Percentiles rank a stretch among this genome's conserved stretches.
phyloP scores from a whole-genome alignment of 2,113 vertebrate species.

The Silurus asotus region DNA sequence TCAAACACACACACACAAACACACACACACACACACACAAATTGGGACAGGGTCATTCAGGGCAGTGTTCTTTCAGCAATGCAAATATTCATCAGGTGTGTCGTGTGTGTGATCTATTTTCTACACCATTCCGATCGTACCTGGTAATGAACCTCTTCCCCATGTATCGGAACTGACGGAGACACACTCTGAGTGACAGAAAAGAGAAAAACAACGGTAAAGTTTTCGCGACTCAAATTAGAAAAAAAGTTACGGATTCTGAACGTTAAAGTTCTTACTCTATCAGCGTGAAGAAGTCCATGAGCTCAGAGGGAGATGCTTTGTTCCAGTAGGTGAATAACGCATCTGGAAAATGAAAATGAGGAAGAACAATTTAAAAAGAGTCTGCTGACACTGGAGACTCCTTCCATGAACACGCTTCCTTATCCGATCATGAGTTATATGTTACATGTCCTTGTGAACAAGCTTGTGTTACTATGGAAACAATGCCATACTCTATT shows the following conservation, averaged over 20 bases:
- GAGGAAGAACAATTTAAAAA: neutral
- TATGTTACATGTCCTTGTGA: neutral
- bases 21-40: conserved; percentile 72
- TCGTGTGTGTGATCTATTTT: neutral
- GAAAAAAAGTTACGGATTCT: neutral
- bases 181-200: conserved; percentile 82
- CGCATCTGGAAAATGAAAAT: conserved; percentile 74
- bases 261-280: conserved; percentile 79
- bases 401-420: neutral
- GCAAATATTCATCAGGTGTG: conserved; percentile 17
- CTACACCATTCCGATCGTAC: conserved; percentile 67
- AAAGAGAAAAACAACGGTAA: neutral
- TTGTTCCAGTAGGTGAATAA: conserved; percentile 97
- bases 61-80: conserved; percentile 50
- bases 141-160: conserved; percentile 94
- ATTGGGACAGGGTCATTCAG: conserved; percentile 76
- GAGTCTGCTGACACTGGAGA: neutral
- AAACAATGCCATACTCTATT: too few relatives aligned
- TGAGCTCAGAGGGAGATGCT: conserved; percentile 86
- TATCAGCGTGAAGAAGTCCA: conserved; percentile 94
- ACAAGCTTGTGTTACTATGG: neutral
- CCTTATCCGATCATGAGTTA: neutral
- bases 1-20: conserved; percentile 79
- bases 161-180: conserved; percentile 98
- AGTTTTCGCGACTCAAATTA: neutral